Conservation (phyloP, 2,888 invertebrate genomes). For the Theodoxus fluviatilis region DNA sequence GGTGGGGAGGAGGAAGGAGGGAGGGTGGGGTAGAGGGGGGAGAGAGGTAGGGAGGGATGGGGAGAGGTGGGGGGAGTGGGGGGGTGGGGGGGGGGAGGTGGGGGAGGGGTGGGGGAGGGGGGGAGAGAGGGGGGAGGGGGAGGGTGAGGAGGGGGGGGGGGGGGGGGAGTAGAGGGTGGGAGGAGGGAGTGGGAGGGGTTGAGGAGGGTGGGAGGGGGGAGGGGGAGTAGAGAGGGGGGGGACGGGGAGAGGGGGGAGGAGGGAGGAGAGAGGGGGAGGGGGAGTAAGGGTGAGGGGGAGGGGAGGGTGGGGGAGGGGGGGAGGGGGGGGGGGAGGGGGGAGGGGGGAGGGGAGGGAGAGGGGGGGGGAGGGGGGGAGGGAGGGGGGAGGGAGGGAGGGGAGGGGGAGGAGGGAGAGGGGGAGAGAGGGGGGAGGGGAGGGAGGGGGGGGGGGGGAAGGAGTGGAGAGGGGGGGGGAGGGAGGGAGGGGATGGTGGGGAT, state of each 20-base stretch:
- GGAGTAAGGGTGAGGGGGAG: constrained; percentile 26
- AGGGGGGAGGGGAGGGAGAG: background rate
- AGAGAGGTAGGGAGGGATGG: background rate
- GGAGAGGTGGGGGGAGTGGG: background rate
- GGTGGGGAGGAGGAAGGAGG: background rate
- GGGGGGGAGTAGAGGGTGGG: background rate
- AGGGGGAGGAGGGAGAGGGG: constrained; percentile 10
- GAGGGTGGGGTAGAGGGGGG: constrained; percentile 1
- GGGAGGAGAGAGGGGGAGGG: constrained; percentile 23
- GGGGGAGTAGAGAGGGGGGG: constrained; percentile 23
- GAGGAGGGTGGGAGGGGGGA: background rate
- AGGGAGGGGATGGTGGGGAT: background rate
- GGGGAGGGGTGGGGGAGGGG: background rate
- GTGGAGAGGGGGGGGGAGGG: constrained; percentile 12
- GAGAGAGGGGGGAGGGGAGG: constrained; percentile 13
- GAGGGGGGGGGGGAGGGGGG: constrained; percentile 2
- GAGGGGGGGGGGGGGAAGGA: background rate
- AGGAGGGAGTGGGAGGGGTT: background rate
- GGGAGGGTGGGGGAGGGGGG: constrained; percentile 17
- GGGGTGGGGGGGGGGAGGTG: background rate
- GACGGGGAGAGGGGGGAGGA: background rate
- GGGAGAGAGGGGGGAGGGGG: background rate
- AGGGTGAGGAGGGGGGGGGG: background rate
- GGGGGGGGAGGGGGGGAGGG: constrained; percentile 2
- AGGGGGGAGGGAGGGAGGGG: background rate